These are phyloP conservation scores for Tauraco hartlaubi DNA, from an alignment of 2,797 vertebrate species.

Conservation along the genomic window DNA sequence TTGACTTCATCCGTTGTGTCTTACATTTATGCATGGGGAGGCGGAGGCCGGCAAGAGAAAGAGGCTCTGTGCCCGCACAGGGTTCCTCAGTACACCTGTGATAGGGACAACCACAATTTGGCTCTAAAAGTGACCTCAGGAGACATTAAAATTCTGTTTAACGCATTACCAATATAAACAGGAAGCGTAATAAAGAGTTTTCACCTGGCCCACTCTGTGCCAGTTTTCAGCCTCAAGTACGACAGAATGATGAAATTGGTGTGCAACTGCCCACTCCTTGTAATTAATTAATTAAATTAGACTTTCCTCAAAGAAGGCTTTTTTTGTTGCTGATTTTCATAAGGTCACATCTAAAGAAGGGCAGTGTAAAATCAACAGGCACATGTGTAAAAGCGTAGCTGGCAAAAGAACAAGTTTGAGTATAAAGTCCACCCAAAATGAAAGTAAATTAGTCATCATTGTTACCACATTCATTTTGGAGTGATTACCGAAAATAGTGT, in stretches of 20 bases:
- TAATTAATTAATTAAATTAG: constrained; percentile 44
- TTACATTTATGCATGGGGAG: not conserved
- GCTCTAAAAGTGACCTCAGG: not conserved
- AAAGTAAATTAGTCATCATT: constrained; percentile 11
- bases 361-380: not conserved
- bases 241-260: constrained; percentile 12
- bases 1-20: not conserved
- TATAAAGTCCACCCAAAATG: not conserved
- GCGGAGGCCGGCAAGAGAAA: not conserved
- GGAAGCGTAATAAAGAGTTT: not conserved
- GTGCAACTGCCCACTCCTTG: not conserved
- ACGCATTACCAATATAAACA: not conserved
- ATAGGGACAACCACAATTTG: not conserved
- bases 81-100: not conserved
- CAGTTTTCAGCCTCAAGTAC: not conserved
- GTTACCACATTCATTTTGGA: not conserved
- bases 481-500: not conserved
- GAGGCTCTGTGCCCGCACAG: not conserved
- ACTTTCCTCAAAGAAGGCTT: constrained; percentile 1
- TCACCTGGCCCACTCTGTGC: not conserved
- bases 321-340: constrained; percentile 11
- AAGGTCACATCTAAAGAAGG: constrained; percentile 23
- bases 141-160: constrained; percentile 32
- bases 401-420: not conserved
- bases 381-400: not conserved